Conservation (phyloP, 2,888 invertebrate genomes). For the Eristalinus sepulchralis region DNA sequence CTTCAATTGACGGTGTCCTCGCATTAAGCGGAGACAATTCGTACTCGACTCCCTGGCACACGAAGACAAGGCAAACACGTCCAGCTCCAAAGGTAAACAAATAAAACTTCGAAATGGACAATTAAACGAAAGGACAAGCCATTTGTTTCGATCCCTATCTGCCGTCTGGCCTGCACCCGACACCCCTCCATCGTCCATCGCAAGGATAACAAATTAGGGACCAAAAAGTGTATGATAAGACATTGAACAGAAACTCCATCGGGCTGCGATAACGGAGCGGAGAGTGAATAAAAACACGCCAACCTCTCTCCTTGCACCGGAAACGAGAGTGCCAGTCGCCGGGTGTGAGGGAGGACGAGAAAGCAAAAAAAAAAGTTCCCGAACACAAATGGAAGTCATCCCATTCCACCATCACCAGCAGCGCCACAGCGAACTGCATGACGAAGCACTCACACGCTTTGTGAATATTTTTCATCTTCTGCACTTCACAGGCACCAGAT, state of each 20-base stretch:
- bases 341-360: not conserved
- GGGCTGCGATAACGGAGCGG: conserved; percentile 32
- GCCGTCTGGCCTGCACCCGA: not conserved
- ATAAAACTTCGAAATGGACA: conserved; percentile 16
- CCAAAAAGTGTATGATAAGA: conserved; percentile 23
- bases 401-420: not conserved
- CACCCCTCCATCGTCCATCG: not conserved
- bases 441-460: not conserved
- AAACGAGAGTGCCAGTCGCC: not conserved
- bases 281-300: conserved; percentile 20
- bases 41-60: not conserved
- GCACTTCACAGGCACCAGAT: conserved; percentile 24
- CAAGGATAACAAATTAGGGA: conserved; percentile 35
- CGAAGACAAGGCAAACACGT: not conserved
- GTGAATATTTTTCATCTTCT: conserved; percentile 25
- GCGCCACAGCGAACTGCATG: not conserved
- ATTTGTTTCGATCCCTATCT: conserved; percentile 28
- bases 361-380: conserved; percentile 14
- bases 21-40: conserved; percentile 35
- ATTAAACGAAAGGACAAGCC: conserved; percentile 27
- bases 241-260: conserved; percentile 51
- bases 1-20: conserved; percentile 36
- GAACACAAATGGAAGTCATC: conserved; percentile 41
- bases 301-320: not conserved
- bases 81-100: conserved; percentile 28